Base-by-base conservation (phyloP, 2,888 invertebrate genomes). In the Amphipyra tragopoginis region DNA sequence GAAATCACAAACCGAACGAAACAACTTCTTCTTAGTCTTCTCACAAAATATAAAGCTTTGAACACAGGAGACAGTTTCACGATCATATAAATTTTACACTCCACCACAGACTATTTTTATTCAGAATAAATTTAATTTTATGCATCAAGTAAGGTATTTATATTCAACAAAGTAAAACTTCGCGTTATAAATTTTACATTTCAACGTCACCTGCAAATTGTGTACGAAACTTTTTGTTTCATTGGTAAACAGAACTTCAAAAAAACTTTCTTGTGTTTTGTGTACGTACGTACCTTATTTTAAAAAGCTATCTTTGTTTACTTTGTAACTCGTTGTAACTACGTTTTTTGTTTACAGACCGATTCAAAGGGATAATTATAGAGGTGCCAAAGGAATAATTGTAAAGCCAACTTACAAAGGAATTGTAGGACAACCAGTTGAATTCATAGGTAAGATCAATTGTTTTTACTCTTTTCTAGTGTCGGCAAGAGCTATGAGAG, bases 401-500 rank as follows among this genome's bases (percentile, higher is more conserved):
- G 98, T 99, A 55, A 98, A 97, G 83, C 97, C 93, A 66, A 89
- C 88, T 36, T 83, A 88, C 80, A 97, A 97, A 93, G 98, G 98
- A 72, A 95, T 97, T 51, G 96, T 99, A 56, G 98, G 99, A 75
- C 97, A 97, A 88, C 98, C 98, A 55, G 98, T 99, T 54, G 98
- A 99, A 92, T 99, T 99, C 94, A 98, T 98, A 95, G 99, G 98
- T 98, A 84, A 87, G 84, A 75, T 50, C 2, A 39, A 43, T 21
- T 10, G 44, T n/a, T n/a, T n/a, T n/a, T n/a, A n/a, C n/a, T n/a
- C n/a, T n/a, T n/a, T n/a, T n/a, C n/a, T n/a, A n/a, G n/a, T n/a
- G n/a, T n/a, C n/a, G n/a, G n/a, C n/a, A n/a, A n/a, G n/a, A n/a
- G n/a, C n/a, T n/a, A n/a, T n/a, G n/a, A n/a, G n/a, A n/a, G n/a